Conservation (phyloP, 2,888 invertebrate species). For the Anoncus sp. region DNA sequence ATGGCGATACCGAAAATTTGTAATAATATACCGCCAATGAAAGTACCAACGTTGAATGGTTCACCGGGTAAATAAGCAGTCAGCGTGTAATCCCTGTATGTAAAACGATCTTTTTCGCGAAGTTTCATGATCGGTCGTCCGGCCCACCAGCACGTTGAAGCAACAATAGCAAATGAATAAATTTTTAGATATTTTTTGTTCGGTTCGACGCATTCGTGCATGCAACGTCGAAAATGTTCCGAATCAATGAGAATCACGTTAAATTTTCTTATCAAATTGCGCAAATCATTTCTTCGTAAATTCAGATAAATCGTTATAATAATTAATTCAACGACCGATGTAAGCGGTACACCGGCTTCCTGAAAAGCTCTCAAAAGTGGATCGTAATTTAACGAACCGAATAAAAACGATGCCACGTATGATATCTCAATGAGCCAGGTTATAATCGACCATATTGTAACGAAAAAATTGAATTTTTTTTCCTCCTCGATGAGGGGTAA, state of each 20-base stretch:
- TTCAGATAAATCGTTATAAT: constrained; percentile 63
- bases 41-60: constrained; percentile 56
- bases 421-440: constrained; percentile 60
- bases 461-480: constrained; percentile 8
- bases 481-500: constrained; percentile 62
- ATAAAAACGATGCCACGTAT: constrained; percentile 37
- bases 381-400: constrained; percentile 36
- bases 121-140: constrained; percentile 50
- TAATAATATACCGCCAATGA: constrained; percentile 50
- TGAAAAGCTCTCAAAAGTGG: constrained; percentile 56
- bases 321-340: too few relatives aligned
- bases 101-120: constrained; percentile 59
- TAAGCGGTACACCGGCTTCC: constrained; percentile 64
- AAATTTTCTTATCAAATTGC: constrained; percentile 63
- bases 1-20: constrained; percentile 50
- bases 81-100: constrained; percentile 57
- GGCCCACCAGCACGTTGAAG: constrained; percentile 61
- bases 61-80: constrained; percentile 65
- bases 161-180: constrained; percentile 59
- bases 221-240: constrained; percentile 53
- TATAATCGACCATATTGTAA: constrained; percentile 46
- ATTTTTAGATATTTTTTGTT: constrained; percentile 62
- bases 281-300: constrained; percentile 52
- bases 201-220: constrained; percentile 52
- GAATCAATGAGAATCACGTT: constrained; percentile 59